Percentiles rank a stretch among this genome's conserved stretches.
Evolutionary conservation across 1,140 invertebrate genomes (phyloP).

Genomic region (Metaphire vulgaris): DNA sequence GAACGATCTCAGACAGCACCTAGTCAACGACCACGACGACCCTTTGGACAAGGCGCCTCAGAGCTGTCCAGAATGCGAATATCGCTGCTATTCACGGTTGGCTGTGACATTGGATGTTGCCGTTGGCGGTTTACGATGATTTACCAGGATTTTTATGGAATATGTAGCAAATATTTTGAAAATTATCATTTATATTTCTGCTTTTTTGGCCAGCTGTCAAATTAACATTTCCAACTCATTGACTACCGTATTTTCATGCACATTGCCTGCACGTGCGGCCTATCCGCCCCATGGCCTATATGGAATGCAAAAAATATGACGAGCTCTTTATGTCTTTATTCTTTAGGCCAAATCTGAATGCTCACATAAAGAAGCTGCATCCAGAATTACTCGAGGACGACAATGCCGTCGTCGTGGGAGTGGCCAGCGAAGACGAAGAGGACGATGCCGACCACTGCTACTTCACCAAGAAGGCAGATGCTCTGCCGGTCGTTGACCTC

Average conservation of each 20-base stretch:
- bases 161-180: neutral
- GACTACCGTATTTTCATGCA: too few species aligned
- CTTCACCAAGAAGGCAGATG: neutral
- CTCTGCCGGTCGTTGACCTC: neutral
- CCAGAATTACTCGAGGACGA: neutral
- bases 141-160: slow-evolving; percentile 3
- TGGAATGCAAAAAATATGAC: too few species aligned
- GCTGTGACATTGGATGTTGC: neutral
- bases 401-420: neutral
- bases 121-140: too few species aligned
- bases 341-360: neutral
- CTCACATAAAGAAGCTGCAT: neutral
- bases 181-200: neutral
- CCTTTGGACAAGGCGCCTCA: slow-evolving; percentile 6
- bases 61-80: slow-evolving; percentile 18
- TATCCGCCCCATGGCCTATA: too few species aligned
- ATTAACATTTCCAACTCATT: too few species aligned
- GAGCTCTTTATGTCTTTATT: neutral
- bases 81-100: slow-evolving; percentile 1
- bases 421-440: neutral
- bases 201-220: too few species aligned
- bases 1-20: neutral
- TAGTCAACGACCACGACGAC: slow-evolving; percentile 2
- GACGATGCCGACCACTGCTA: neutral
- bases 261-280: too few species aligned